Conservation (phyloP, 2,797 vertebrate genomes). For the Myripristis jacobus region DNA sequence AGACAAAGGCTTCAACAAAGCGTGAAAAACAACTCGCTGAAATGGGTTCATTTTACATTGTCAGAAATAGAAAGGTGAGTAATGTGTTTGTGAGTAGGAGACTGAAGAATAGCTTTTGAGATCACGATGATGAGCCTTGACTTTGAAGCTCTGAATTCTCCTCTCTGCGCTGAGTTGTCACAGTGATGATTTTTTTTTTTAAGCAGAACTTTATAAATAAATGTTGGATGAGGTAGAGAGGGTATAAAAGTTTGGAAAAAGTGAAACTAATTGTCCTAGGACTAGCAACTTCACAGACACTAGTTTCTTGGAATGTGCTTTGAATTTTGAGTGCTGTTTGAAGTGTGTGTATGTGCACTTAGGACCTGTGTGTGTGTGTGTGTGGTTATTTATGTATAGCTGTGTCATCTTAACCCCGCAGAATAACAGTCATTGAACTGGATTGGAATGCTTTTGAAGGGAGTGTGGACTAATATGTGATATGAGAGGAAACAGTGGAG, state of each 20-base stretch:
- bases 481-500: conserved; percentile 70
- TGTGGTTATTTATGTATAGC: not conserved
- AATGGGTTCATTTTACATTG: conserved; percentile 25
- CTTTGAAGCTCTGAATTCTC: conserved; percentile 20
- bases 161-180: conserved; percentile 16
- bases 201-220: conserved; percentile 53
- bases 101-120: conserved; percentile 19
- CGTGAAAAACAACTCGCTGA: conserved; percentile 6
- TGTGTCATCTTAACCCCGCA: conserved; percentile 19
- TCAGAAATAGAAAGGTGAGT: conserved; percentile 48
- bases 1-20: not conserved
- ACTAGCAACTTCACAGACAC: not conserved
- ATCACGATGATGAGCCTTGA: conserved; percentile 3
- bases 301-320: conserved; percentile 29
- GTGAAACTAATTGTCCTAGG: not conserved
- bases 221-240: conserved; percentile 7
- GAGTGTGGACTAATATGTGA: conserved; percentile 36
- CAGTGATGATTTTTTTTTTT: conserved; percentile 3
- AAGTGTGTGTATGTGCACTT: not conserved
- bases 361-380: not conserved
- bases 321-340: conserved; percentile 36
- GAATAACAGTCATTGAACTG: conserved; percentile 53
- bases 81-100: not conserved
- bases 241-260: conserved; percentile 7
- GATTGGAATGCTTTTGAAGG: conserved; percentile 64